Base-by-base conservation (phyloP, 1,140 invertebrate genomes). In the Conopomorpha cramerella region DNA sequence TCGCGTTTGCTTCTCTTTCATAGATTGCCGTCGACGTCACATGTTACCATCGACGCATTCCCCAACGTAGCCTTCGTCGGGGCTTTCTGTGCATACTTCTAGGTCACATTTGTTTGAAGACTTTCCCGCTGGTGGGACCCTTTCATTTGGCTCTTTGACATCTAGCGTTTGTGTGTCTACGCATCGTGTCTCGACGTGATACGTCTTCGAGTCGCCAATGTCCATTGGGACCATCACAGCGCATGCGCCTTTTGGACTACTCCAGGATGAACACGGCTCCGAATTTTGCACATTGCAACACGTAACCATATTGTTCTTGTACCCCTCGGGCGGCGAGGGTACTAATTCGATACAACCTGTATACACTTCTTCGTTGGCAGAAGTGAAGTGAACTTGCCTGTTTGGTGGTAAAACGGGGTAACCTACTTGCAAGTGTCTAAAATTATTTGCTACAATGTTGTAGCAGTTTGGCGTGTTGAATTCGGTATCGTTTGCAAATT, bases 21-120 rank as follows among this genome's bases (percentile, higher is more conserved):
- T n/a, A n/a, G n/a, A n/a, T n/a, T 57, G 71, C 42, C 76, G 83
- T 67, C 78, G 86, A 85, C 55, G 81, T 84, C 82, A 84, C 62
- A 82, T 84, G 47, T 84, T 81, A 49, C 81, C 79, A 33, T 78
- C 77, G 29, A 67, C 64, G 3, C 65, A 83, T 55, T 92, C 90
- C 16, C 90, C 90, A 28, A 90, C 90, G 59, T 92, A 93, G 1
- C 91, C 91, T 59, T 93, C 91, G 59, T 93, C 91, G 3, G 90
- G 90, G 59, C 90, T 92, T 48, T 93, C 90, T 2, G 87, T 86
- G 44, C 89, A 80, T n/a, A 82, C 81, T 38, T 82, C 86, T 38
- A 72, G 77, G 12, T 56, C 64, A 48, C 66, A 78, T 53, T 74
- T 77, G 30, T 65, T 68, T 37, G 19, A 4, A 30, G 71, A 62